These are phyloP conservation scores for Drosophila prosaltans DNA, from an alignment of 1,140 invertebrate genomes.

Conservation along the genomic window DNA sequence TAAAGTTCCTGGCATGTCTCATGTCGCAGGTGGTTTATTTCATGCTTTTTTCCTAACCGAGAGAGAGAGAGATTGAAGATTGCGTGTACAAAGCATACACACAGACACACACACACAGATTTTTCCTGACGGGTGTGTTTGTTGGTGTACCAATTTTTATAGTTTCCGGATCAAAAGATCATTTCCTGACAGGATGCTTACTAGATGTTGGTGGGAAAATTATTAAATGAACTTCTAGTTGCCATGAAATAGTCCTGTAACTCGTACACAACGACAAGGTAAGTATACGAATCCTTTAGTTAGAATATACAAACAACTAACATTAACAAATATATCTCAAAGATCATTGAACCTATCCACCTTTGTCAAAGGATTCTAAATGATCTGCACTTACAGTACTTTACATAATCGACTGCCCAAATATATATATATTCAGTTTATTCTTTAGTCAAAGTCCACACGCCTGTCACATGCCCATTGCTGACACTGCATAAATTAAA, in stretches of 20 bases:
- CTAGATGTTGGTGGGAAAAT: conserved; percentile 40
- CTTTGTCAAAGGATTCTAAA: neutral
- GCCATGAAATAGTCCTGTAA: neutral
- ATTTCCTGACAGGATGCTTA: conserved; percentile 71
- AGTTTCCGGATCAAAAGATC: conserved; percentile 79
- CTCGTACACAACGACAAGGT: neutral
- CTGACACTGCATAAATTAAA: conserved; percentile 41
- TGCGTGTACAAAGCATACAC: conserved; percentile 35
- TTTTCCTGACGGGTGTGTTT: conserved; percentile 11
- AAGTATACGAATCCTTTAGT: neutral
- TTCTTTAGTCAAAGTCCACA: conserved; percentile 17
- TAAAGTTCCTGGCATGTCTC: conserved; percentile 19
- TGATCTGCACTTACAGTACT: no score
- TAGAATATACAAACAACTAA: no score
- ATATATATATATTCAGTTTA: neutral
- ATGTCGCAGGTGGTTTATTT: conserved; percentile 54
- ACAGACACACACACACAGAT: conserved; percentile 33
- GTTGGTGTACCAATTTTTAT: conserved; percentile 55
- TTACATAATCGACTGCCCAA: conserved; percentile 1
- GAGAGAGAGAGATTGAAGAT: conserved; percentile 20
- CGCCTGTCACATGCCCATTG: conserved; percentile 36
- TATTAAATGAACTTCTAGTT: conserved; percentile 1
- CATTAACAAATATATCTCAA: no score
- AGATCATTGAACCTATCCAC: neutral
- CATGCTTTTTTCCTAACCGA: conserved; percentile 11